Evolutionary conservation across 1,140 invertebrate species (phyloP).

Genomic region (Bombus pyrosoma): DNA sequence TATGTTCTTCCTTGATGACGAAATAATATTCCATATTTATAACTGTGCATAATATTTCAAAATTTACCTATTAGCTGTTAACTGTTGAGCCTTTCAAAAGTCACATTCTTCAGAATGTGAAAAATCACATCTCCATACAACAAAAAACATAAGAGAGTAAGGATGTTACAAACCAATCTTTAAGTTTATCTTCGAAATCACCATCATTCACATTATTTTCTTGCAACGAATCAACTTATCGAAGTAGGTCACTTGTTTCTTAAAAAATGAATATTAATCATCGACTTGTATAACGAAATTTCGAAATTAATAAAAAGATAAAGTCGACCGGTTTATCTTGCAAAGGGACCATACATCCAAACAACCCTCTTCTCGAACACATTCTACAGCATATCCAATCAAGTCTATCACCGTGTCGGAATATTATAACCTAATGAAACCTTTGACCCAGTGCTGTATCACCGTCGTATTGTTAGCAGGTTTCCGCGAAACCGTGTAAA

Average conservation of each 20-base stretch:
- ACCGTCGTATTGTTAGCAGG: background rate
- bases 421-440: background rate
- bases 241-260: background rate
- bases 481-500: constrained; percentile 27
- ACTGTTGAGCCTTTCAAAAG: too few species aligned
- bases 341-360: background rate
- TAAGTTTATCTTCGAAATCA: too few species aligned
- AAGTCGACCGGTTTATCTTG: background rate
- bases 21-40: too few species aligned
- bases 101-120: too few species aligned
- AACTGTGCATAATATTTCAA: background rate
- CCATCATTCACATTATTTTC: too few species aligned
- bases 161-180: too few species aligned
- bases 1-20: background rate
- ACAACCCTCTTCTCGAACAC: background rate
- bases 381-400: background rate
- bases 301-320: background rate
- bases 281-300: background rate
- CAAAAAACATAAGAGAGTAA: too few species aligned
- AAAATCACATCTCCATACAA: too few species aligned
- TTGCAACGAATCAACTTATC: background rate
- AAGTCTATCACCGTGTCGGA: background rate
- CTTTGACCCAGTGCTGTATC: constrained; percentile 16
- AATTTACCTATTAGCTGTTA: background rate
- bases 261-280: background rate